These are phyloP conservation scores for Diceros bicornis DNA, from an alignment of 2,797 vertebrate genomes.

Conservation along the genomic window DNA sequence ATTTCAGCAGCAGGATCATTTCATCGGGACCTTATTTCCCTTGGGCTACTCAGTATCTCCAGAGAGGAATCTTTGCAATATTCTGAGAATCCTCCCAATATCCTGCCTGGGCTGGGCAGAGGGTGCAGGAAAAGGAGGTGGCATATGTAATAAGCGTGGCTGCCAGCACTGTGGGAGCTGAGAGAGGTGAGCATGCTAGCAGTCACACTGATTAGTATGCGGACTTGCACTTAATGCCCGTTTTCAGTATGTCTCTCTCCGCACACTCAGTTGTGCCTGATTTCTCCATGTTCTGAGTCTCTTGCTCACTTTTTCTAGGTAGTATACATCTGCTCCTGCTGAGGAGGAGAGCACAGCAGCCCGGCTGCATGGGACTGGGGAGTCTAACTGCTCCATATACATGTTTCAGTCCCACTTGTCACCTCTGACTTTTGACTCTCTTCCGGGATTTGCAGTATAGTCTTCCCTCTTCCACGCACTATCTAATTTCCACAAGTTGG, in stretches of 20 bases:
- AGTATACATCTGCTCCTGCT: background rate
- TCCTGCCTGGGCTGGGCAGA: background rate
- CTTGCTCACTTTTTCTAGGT: background rate
- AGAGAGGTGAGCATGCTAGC: background rate
- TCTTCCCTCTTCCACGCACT: background rate
- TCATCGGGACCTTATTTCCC: background rate
- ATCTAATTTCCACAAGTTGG: background rate
- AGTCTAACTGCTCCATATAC: background rate
- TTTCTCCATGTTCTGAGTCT: background rate
- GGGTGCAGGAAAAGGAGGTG: background rate
- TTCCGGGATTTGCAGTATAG: background rate
- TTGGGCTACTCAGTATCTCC: background rate
- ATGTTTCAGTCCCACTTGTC: background rate
- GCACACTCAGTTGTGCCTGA: background rate
- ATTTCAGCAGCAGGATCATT: background rate
- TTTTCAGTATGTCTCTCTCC: background rate
- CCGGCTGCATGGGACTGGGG: fast-evolving
- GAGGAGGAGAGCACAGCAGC: background rate
- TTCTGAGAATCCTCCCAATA: background rate
- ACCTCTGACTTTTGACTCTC: background rate
- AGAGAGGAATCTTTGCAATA: background rate
- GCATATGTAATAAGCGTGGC: background rate
- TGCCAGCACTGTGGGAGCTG: background rate
- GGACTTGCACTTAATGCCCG: too few relatives aligned
- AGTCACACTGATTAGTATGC: background rate